These are phyloP conservation scores for Macrobrachium nipponense DNA, from an alignment of 1,140 invertebrate genomes.

Conservation along the genomic window DNA sequence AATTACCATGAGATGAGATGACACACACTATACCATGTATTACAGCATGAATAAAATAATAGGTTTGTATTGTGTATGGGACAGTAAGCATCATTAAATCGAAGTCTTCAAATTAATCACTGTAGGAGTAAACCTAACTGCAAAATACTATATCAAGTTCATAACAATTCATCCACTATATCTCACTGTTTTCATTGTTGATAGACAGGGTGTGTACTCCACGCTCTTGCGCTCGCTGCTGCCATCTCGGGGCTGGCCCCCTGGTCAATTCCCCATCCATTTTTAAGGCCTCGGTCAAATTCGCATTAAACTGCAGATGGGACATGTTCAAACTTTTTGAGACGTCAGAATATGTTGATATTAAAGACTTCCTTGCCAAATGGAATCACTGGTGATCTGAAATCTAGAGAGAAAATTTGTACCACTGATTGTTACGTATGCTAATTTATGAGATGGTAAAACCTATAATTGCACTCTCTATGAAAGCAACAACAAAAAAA, in stretches of 20 bases:
- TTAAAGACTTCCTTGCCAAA: too few species aligned
- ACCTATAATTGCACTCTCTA: too few species aligned
- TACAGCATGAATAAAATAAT: neutral
- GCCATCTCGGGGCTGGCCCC: slow-evolving; percentile 52
- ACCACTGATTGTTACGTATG: too few species aligned
- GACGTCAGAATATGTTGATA: too few species aligned
- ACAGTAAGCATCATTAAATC: neutral
- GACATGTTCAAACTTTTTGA: slow-evolving; percentile 10
- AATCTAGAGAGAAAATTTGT: too few species aligned
- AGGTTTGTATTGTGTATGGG: neutral
- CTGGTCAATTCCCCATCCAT: slow-evolving; percentile 42
- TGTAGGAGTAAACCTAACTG: neutral
- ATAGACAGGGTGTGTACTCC: slow-evolving; percentile 46
- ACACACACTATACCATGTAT: neutral
- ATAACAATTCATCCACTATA: neutral
- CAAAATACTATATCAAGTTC: neutral
- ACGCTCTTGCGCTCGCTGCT: slow-evolving; percentile 59
- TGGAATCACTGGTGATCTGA: too few species aligned
- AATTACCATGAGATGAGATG: too few species aligned
- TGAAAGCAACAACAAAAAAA: too few species aligned
- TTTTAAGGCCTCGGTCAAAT: slow-evolving; percentile 32
- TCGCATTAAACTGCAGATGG: slow-evolving; percentile 51
- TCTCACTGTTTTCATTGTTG: slow-evolving; percentile 52
- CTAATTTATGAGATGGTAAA: too few species aligned
- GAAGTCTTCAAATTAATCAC: neutral